phyloP scores from a whole-genome alignment of 2,797 vertebrate species.

The Ciconia nigra region DNA sequence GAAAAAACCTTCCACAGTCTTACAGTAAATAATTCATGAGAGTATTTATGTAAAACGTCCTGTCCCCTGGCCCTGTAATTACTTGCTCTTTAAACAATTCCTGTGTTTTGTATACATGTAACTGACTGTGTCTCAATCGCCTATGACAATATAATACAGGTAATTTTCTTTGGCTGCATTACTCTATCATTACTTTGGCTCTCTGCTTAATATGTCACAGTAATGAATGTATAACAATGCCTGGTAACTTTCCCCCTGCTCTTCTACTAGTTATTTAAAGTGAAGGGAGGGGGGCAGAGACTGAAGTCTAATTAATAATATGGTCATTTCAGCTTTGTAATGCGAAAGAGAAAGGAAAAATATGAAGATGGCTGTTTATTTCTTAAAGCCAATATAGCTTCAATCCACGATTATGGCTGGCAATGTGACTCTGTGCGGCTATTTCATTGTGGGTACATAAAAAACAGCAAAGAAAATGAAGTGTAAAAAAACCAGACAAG shows the following conservation, averaged over 20 bases:
- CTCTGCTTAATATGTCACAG: constrained; percentile 21
- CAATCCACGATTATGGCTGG: background rate
- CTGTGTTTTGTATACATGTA: background rate
- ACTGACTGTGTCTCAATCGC: background rate
- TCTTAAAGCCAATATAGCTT: constrained; percentile 24
- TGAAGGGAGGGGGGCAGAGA: background rate
- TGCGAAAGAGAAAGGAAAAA: constrained; percentile 17
- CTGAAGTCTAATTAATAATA: constrained; percentile 35
- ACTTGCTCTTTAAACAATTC: constrained; percentile 41
- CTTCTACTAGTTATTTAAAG: constrained; percentile 17
- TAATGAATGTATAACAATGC: constrained; percentile 13
- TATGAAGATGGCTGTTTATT: constrained; percentile 18
- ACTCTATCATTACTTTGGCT: constrained; percentile 37
- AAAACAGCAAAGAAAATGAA: constrained; percentile 51
- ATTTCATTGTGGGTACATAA: constrained; percentile 36
- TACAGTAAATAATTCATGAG: constrained; percentile 21
- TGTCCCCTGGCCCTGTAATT: background rate
- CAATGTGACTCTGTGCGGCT: constrained; percentile 10
- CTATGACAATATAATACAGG: constrained; percentile 36
- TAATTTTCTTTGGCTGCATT: constrained; percentile 40
- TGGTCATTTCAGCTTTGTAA: constrained; percentile 23
- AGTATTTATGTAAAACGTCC: background rate
- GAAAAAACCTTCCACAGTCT: background rate
- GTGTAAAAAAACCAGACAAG: constrained; percentile 17
- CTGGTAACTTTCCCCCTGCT: constrained; percentile 3